phyloP scores from a whole-genome alignment of 2,888 invertebrate genomes.

The Physocephala rufipes region DNA sequence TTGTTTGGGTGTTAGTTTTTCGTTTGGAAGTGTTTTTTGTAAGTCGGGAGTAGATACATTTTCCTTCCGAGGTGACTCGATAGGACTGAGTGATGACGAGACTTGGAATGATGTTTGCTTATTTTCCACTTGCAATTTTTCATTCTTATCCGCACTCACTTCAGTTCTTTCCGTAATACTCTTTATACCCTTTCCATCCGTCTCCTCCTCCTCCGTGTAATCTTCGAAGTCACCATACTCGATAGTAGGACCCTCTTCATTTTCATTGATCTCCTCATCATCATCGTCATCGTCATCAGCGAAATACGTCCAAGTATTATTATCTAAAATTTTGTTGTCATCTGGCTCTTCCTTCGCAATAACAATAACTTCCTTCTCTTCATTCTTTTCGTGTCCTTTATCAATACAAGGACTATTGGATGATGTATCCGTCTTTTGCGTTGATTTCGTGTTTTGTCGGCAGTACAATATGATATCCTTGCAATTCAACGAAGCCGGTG shows the following conservation, averaged over 20 bases:
- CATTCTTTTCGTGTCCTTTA: too few species aligned
- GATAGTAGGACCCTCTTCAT: constrained; percentile 47
- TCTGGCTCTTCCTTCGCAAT: too few species aligned
- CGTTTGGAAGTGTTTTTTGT: background rate
- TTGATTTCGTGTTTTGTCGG: constrained; percentile 22
- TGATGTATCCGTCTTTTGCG: too few species aligned
- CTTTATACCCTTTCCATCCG: background rate
- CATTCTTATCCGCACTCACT: background rate
- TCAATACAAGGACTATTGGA: too few species aligned
- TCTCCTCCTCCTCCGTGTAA: constrained; percentile 37
- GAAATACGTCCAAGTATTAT: constrained; percentile 22
- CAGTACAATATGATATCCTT: constrained; percentile 47
- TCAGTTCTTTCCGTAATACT: background rate
- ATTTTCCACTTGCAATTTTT: background rate
- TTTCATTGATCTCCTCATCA: constrained; percentile 42
- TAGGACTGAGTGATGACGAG: background rate
- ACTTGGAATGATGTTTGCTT: background rate
- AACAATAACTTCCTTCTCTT: background rate
- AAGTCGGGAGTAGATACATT: background rate
- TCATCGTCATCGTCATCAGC: constrained; percentile 26
- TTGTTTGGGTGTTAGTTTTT: background rate
- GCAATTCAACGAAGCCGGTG: constrained; percentile 43
- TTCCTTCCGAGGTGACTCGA: background rate
- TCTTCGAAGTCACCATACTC: constrained; percentile 46
- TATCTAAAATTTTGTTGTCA: constrained; percentile 23